Conservation (phyloP, 2,797 vertebrate genomes). For the Esox masquinongy region DNA sequence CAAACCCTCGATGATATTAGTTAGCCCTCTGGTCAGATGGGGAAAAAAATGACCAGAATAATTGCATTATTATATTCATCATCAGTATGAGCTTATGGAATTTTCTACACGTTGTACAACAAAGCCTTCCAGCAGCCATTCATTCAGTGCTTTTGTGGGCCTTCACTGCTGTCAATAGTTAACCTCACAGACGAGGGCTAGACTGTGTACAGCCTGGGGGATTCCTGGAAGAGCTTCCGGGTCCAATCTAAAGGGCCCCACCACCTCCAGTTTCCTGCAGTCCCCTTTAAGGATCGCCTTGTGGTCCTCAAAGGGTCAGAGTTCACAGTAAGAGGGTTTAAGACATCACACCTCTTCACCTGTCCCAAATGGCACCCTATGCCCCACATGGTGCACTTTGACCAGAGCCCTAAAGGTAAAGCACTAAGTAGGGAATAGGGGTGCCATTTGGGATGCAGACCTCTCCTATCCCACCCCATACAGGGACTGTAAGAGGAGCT, state of each 20-base stretch:
- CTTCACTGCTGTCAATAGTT: conserved; percentile 38
- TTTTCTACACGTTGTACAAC: conserved; percentile 44
- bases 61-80: conserved; percentile 40
- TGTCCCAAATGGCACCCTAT: not conserved
- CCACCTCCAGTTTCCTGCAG: not conserved
- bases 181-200: conserved; percentile 33
- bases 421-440: not conserved
- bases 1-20: conserved; percentile 67
- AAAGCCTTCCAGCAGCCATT: conserved; percentile 37
- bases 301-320: conserved; percentile 2
- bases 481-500: not conserved
- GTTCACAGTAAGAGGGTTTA: conserved; percentile 2
- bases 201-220: not conserved
- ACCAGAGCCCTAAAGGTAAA: too few species aligned
- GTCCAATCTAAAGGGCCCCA: not conserved
- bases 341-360: not conserved
- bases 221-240: conserved; percentile 2
- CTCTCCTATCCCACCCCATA: conserved; percentile 19
- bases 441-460: not conserved
- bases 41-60: conserved; percentile 53
- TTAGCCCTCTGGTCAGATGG: conserved; percentile 76
- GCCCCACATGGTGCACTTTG: not conserved
- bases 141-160: conserved; percentile 27
- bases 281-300: not conserved
- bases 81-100: conserved; percentile 65